Evolutionary conservation across 2,888 invertebrate genomes (phyloP).

Genomic region (Amblyjoppa fuscipennis): DNA sequence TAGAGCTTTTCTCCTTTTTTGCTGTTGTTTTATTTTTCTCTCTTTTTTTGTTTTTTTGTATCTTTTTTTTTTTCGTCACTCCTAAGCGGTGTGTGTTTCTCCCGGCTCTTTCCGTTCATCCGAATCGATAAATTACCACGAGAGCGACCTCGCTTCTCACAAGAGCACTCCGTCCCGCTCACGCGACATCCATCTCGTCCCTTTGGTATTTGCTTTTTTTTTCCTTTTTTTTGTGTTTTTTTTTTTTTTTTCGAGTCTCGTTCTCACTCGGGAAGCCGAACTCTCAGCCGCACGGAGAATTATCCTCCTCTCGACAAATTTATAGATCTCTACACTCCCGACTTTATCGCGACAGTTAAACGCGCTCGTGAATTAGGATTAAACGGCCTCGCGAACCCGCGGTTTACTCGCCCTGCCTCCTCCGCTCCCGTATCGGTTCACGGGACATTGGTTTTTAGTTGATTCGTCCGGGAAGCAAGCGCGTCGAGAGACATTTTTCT

Average conservation of each 20-base stretch:
- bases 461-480: background rate
- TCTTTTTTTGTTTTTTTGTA: too few relatives aligned
- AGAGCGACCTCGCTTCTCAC: slow-evolving; percentile 62
- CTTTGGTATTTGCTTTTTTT: slow-evolving; percentile 37
- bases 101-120: slow-evolving; percentile 64
- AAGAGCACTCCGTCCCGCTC: slow-evolving; percentile 60
- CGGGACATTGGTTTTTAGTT: slow-evolving; percentile 9
- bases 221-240: slow-evolving; percentile 17
- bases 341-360: slow-evolving; percentile 69
- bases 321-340: slow-evolving; percentile 68
- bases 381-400: slow-evolving; percentile 58
- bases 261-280: slow-evolving; percentile 44
- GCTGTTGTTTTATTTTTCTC: slow-evolving; percentile 12
- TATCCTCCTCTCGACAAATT: slow-evolving; percentile 67
- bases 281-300: slow-evolving; percentile 63
- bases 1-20: slow-evolving; percentile 75
- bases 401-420: slow-evolving; percentile 49
- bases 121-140: slow-evolving; percentile 78
- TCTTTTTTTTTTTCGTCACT: slow-evolving; percentile 48
- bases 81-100: slow-evolving; percentile 50
- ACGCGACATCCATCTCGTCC: slow-evolving; percentile 62
- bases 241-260: slow-evolving; percentile 44
- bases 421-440: slow-evolving; percentile 13
- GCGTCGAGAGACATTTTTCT: slow-evolving; percentile 32
- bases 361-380: slow-evolving; percentile 68